Base-by-base conservation (phyloP, 2,113 vertebrate genomes). In the Lepisosteus oculatus region DNA sequence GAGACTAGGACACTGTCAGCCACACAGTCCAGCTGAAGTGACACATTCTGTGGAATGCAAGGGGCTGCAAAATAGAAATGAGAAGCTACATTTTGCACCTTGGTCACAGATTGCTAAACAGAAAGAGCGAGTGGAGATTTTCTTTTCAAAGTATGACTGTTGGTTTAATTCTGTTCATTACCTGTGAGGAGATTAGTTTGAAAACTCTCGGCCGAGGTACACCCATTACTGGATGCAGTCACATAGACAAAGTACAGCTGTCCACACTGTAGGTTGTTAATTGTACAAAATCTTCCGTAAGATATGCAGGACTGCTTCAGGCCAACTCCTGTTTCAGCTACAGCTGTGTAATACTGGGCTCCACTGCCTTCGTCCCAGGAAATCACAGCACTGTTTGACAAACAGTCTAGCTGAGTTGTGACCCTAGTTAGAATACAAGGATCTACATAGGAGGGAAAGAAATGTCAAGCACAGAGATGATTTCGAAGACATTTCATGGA, bases 41-140 rank as follows among this genome's bases (percentile, higher is more conserved):
- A 43, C 71, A 92, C 82, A 41, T 81, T 78, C 45, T 75, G 71
- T 0, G 92, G 92, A 74, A 88, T 75, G 65, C 92, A 93, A 4
- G 91, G 91, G 15, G 81, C 92, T 93, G 77, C 17, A 72, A 55
- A 66, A 29, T 78, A 11, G 4, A 14, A 67, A 13, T 13, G 3
- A 13, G 12, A 51, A 51, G 47, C 9, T 51, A 51, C 3, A 6
- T 51, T 9, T 9, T 51, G 29, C 29, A 29, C 29, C 29, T 29
- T 29, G 1, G 29, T 29, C 29, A 29, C 29, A 29, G 1, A 29
- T 1, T 29, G 2, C 29, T 29, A 29, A 29, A 29, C 29, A 29
- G 29, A 29, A 29, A 29, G 29, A 29, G 29, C 29, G 0, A 29
- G 29, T 29, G 29, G 29, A 29, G 29, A 29, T 51, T 51, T 6